Base-by-base conservation (phyloP, 2,797 vertebrate species). In the Acrossocheilus fasciatus region DNA sequence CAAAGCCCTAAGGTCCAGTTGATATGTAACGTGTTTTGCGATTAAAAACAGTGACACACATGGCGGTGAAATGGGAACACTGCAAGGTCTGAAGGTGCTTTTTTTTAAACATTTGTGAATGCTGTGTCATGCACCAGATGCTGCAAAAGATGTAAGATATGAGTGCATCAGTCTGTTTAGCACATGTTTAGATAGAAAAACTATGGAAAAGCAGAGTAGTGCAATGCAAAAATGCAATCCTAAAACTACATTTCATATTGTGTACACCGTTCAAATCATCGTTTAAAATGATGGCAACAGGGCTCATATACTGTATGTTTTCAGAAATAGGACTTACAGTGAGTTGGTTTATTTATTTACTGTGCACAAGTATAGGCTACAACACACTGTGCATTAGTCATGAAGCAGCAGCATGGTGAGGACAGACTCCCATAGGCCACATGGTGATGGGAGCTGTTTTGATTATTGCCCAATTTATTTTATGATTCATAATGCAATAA, bases 401-500 rank as follows among this genome's bases (percentile, higher is more conserved):
- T 39, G 68, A 81, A 73, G 52, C 50, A 79, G 39, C 82, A 75
- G 64, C 18, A 14, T 66, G 68, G 77, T 50, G 54, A 81, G 30
- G 54, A 73, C 26, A 52, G 77, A 81, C 47, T 52, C 34, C 30
- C 77, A 11, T 47, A 54, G 43, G 77, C 43, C 69, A 81, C 76
- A 81, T 74, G 52, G 23, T 73, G 78, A 86, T 39, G 69, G 43
- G 57, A 81, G 77, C 68, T 81, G 84, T 86, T 81, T 86, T 81
- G 45, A 73, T 86, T 86, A 74, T 81, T 47, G 68, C 69, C 54
- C 78, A 86, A 81, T 86, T 86, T 81, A 73, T 81, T 73, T 73
- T 73, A 86, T 74, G 78, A 86, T 81, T 86, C 77, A 86, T 86
- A 73, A 86, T 39, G 78, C 69, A 86, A 86, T 86, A 86, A 86